Evolutionary conservation across 2,888 invertebrate species (phyloP).

Genomic region (Hylaea fasciaria): DNA sequence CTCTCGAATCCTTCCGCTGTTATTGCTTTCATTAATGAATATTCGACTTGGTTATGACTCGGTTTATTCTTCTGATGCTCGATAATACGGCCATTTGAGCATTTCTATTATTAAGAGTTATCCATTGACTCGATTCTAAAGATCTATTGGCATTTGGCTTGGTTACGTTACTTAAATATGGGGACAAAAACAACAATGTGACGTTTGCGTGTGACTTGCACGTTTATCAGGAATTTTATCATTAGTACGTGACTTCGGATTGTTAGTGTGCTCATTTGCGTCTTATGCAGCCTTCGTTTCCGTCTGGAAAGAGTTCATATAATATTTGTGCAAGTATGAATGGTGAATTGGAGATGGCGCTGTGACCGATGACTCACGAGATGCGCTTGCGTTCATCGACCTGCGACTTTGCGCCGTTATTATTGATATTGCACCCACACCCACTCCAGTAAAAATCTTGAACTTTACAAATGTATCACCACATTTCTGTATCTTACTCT

Average conservation of each 20-base stretch:
- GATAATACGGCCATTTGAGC: background rate
- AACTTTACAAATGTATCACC: constrained; percentile 6
- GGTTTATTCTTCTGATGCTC: constrained; percentile 38
- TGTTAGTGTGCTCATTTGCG: constrained; percentile 54
- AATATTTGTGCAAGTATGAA: constrained; percentile 34
- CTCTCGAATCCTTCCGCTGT: constrained; percentile 58
- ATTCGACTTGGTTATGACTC: constrained; percentile 52
- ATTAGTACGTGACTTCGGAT: constrained; percentile 53
- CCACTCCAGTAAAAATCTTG: constrained; percentile 27
- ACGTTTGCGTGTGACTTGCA: constrained; percentile 49
- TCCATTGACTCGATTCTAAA: background rate
- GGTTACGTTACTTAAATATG: background rate
- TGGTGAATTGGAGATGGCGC: constrained; percentile 55
- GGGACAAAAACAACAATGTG: constrained; percentile 41
- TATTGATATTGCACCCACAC: constrained; percentile 57
- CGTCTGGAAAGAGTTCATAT: constrained; percentile 26
- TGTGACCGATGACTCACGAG: constrained; percentile 70
- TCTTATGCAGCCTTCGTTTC: constrained; percentile 32
- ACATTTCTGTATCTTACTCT: constrained; percentile 2
- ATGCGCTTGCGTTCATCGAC: constrained; percentile 71
- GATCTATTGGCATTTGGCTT: background rate
- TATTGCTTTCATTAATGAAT: constrained; percentile 59
- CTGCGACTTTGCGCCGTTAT: constrained; percentile 65
- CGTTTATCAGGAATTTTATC: constrained; percentile 48
- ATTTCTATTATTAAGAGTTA: background rate